A percentile compares a stretch with the other conserved stretches of the same genome.
phyloP scores from a whole-genome alignment of 1,140 invertebrate genomes.

The Trachelipus rathkii region DNA sequence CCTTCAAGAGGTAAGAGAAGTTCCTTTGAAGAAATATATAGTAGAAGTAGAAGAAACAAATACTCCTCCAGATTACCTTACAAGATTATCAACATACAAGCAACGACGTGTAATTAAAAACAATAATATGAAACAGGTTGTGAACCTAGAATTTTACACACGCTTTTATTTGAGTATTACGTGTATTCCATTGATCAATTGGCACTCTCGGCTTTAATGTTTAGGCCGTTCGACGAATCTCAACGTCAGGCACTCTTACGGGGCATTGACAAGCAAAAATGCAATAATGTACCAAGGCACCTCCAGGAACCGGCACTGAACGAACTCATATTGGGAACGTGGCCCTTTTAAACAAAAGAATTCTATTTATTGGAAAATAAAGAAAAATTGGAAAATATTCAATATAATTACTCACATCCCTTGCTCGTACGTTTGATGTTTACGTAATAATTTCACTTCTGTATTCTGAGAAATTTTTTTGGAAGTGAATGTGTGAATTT shows the following conservation, averaged over 20 bases:
- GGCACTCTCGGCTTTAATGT: conserved; percentile 19
- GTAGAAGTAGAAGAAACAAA: conserved; percentile 38
- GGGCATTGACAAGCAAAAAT: conserved; percentile 54
- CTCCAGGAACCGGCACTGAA: conserved; percentile 73
- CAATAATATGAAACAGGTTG: too few relatives aligned
- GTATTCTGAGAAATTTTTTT: conserved; percentile 58
- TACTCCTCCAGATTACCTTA: conserved; percentile 21
- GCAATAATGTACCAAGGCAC: conserved; percentile 70
- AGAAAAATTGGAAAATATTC: conserved; percentile 43
- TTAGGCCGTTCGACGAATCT: conserved; percentile 49
- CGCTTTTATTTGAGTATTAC: too few relatives aligned
- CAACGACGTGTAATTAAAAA: too few relatives aligned
- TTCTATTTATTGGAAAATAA: conserved; percentile 58
- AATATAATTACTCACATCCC: conserved; percentile 52
- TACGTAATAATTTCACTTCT: conserved; percentile 82
- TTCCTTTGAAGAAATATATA: conserved; percentile 51
- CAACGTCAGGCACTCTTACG: conserved; percentile 53
- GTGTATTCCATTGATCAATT: neutral
- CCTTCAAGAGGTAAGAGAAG: conserved; percentile 49
- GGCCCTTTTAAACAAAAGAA: conserved; percentile 62
- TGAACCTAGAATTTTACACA: neutral
- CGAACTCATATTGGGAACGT: conserved; percentile 74
- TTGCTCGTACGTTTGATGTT: conserved; percentile 77
- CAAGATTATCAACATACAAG: too few relatives aligned
- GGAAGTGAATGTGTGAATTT: conserved; percentile 59